Percentiles rank a stretch among this genome's conserved stretches.
These are phyloP conservation scores for Mus spicilegus DNA, from an alignment of 2,113 vertebrate species.

Conservation along the genomic window DNA sequence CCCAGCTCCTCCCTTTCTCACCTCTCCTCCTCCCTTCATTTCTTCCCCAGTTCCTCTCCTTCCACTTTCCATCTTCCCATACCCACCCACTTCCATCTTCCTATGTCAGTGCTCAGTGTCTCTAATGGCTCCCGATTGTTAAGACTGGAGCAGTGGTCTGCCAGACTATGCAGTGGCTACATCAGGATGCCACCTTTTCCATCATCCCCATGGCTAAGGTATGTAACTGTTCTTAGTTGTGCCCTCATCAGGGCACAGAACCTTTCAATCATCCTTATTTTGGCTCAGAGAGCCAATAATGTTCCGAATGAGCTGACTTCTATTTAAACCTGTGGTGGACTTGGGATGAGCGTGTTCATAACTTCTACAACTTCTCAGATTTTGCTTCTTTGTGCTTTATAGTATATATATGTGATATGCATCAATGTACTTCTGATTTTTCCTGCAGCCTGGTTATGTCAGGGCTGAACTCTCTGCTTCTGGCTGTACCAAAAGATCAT, in stretches of 20 bases:
- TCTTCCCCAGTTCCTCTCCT: background rate
- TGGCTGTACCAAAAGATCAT: background rate
- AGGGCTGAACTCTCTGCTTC: background rate
- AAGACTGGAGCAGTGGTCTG: background rate
- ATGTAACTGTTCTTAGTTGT: background rate
- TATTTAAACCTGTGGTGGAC: background rate
- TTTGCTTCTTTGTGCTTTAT: background rate
- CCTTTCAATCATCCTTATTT: background rate
- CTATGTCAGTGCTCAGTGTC: background rate
- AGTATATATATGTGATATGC: background rate
- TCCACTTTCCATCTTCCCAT: background rate
- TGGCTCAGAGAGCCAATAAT: background rate
- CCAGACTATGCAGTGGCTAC: background rate
- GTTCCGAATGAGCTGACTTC: background rate
- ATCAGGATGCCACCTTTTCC: background rate
- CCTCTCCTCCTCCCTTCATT: too few relatives aligned
- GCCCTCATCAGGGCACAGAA: fast-evolving
- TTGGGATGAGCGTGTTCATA: background rate
- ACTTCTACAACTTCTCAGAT: background rate
- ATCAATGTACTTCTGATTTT: background rate
- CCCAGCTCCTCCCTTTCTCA: background rate
- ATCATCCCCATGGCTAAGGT: background rate
- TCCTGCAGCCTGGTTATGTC: background rate
- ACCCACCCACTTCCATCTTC: background rate
- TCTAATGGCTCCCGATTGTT: background rate